Conservation (phyloP, 2,888 invertebrate species). For the Acanthosoma haemorrhoidale region DNA sequence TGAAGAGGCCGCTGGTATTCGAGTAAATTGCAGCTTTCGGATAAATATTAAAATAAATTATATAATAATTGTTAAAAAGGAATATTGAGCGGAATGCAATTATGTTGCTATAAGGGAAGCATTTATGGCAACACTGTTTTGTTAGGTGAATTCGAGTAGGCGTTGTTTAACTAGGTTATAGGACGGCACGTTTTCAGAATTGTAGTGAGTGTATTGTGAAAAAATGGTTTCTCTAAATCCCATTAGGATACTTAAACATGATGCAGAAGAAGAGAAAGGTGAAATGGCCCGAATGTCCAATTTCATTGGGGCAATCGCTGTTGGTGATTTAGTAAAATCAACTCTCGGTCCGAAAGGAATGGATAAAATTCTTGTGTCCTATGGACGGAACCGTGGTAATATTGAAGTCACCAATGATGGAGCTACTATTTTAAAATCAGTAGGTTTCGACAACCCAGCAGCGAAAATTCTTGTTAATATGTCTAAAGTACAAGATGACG, state of each 20-base stretch:
- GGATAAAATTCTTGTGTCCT: constrained; percentile 62
- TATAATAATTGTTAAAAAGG: too few relatives aligned
- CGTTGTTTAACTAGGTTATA: not conserved
- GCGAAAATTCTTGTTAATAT: constrained; percentile 99
- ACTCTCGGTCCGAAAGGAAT: constrained; percentile 87
- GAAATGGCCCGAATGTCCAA: constrained; percentile 96
- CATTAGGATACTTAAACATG: constrained; percentile 86
- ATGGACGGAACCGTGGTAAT: constrained; percentile 59
- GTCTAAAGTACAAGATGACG: constrained; percentile 97
- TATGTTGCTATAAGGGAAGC: too few relatives aligned
- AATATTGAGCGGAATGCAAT: too few relatives aligned
- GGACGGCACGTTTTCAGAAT: not conserved
- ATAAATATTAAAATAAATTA: too few relatives aligned
- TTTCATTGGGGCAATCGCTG: constrained; percentile 97
- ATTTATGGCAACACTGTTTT: not conserved
- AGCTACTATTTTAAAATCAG: constrained; percentile 91
- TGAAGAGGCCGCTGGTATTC: too few relatives aligned
- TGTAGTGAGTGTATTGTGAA: not conserved
- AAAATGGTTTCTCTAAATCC: constrained; percentile 79
- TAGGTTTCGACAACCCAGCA: constrained; percentile 98
- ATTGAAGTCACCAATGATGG: constrained; percentile 99
- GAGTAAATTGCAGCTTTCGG: too few relatives aligned
- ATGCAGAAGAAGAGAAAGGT: constrained; percentile 96
- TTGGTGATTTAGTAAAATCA: constrained; percentile 96
- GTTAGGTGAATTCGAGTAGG: not conserved